Evolutionary conservation across 2,113 vertebrate species (phyloP), one percentile per base, ranked within the genome.

Genomic region (Psittacus erithacus): DNA sequence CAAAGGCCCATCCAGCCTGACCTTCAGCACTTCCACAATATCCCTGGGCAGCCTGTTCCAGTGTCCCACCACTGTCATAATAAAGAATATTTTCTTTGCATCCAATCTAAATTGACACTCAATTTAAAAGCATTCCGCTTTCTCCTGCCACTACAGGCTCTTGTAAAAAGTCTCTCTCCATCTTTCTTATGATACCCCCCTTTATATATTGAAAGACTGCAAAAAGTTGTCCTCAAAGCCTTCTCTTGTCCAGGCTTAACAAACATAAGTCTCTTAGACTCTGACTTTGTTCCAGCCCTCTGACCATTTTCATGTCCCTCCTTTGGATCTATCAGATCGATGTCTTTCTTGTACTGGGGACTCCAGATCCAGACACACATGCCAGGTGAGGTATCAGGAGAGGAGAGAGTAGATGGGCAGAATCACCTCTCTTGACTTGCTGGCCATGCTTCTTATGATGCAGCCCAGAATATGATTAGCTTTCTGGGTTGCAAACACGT

Each of bases 391-490:
- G 23, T 71, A 41, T 81, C 69, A 67, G 11, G 13, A 31, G 10
- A 81, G 2, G 9, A 10, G 35, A 55, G 15, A 60, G 27, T 9
- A 27, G 28, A 76, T 17, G 9, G 10, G 19, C 8, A 71, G 28
- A 67, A 44, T 44, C 19, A 11, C 13, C 11, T 92, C 23, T 25
- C 15, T 68, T 0, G 0, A 39, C 20, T 6, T 67, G 11, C 41
- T 62, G 33, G 5, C 20, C 35, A 17, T 0, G 0, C 19, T 73
- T 46, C 41, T 74, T 83, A 74, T 59, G 18, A 9, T 57, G 33
- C 28, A 65, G 43, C 15, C 31, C 4, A 35, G 47, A 29, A 35
- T 78, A 19, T 3, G 1, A 5, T 5, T 86, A 44, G 12, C 10
- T 79, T 79, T 83, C 31, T 74, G 39, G 19, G 23, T 63, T 65